These are phyloP conservation scores for Trididemnum miniatum DNA, from an alignment of 23 tunicate species.

Conservation along the genomic window DNA sequence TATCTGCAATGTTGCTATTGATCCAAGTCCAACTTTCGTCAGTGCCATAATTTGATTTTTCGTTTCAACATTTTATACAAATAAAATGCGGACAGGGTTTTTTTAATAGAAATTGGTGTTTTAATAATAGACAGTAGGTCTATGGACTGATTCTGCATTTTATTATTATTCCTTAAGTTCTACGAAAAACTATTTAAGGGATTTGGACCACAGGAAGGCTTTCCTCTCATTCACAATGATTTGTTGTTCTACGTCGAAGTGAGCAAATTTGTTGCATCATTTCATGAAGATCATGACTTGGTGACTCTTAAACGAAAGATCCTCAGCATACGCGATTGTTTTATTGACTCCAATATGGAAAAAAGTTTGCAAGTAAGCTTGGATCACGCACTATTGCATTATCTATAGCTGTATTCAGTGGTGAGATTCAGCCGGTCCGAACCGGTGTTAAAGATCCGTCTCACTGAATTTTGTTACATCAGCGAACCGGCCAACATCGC, in stretches of 20 bases:
- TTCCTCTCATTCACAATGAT: conserved; percentile 84
- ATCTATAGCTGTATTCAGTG: neutral
- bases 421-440: neutral
- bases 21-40: too few relatives aligned
- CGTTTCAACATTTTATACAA: too few relatives aligned
- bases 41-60: too few relatives aligned
- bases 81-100: too few relatives aligned
- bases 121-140: too few relatives aligned
- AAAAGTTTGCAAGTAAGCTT: conserved; percentile 55
- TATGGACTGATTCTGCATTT: too few relatives aligned
- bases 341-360: conserved; percentile 76
- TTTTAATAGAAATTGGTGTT: too few relatives aligned
- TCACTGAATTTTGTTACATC: neutral
- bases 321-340: conserved; percentile 64
- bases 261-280: conserved; percentile 73
- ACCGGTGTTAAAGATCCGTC: neutral
- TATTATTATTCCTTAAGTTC: too few relatives aligned
- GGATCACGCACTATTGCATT: neutral
- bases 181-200: conserved; percentile 65
- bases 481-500: too few relatives aligned
- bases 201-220: conserved; percentile 83
- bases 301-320: conserved; percentile 69
- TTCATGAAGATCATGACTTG: conserved; percentile 72
- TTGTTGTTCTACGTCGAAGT: conserved; percentile 84
- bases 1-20: too few relatives aligned